Evolutionary conservation across 2,888 invertebrate species (phyloP), one percentile per base, ranked within the genome.

Genomic region (Lasioglossum malachurum): DNA sequence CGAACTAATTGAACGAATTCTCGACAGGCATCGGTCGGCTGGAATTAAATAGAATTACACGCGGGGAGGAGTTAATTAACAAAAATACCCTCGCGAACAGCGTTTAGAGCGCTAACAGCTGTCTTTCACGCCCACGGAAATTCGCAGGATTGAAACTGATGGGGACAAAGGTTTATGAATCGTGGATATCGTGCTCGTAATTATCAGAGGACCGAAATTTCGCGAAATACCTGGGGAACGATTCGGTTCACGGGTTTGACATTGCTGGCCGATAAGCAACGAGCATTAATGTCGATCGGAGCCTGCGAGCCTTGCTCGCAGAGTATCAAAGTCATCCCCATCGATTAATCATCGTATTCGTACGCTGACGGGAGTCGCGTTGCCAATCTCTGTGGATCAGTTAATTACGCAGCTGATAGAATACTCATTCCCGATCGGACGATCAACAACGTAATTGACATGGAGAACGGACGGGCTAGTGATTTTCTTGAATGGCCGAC

Each of bases 331-430:
- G 72, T 83, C 72, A 78, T 75, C 53, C 53, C 1, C 16, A 35
- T 16, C 60, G 75, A 84, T 84, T 84, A 84, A 84, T 82, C 82
- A 78, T 71, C 75, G 53, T 35, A 67, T 64, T 82, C 46, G 57
- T 27, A 75, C 27, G 57, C 69, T 41, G 73, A 31, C 69, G 38
- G 60, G 44, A 46, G 35, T 16, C 31, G 41, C 57, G 41, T 19
- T 75, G 57, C 23, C 69, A 67, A 44, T 46, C 53, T 46, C 35
- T 4, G 44, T 0, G 60, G 57, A 49, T 19, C 49, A 4, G 82
- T n/a, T 74, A 46, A 83, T 83, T 49, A 49, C 38, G 46, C 4
- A 38, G 19, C 44, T 12, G 23, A 75, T 80, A 41, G 41, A 82
- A 71, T 49, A 53, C 57, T 46, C 49, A 41, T 69, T 27, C 23